phyloP scores from a whole-genome alignment of 1,140 invertebrate species.

The Pantala flavescens region DNA sequence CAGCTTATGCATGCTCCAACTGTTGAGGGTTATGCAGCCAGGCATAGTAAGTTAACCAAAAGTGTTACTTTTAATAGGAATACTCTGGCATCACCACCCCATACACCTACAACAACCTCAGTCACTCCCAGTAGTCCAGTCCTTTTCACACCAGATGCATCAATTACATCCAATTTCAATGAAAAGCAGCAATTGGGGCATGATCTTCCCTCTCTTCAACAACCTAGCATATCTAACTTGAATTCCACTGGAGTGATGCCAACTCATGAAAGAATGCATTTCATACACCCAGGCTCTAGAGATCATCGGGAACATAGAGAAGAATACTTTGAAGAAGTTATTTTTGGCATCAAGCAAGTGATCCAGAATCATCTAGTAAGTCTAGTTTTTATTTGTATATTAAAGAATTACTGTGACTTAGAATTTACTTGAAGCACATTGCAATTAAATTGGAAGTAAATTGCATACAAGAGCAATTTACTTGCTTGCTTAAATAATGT shows the following conservation, averaged over 20 bases:
- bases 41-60: slow-evolving; percentile 77
- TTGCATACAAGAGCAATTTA: no score
- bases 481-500: no score
- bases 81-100: slow-evolving; percentile 65
- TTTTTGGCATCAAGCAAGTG: slow-evolving; percentile 62
- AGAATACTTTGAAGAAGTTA: slow-evolving; percentile 62
- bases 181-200: slow-evolving; percentile 14
- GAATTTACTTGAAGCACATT: no score
- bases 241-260: slow-evolving; percentile 20
- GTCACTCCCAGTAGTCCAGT: background rate
- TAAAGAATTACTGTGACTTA: no score
- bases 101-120: slow-evolving; percentile 17
- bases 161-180: slow-evolving; percentile 19
- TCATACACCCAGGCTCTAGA: background rate
- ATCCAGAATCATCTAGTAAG: slow-evolving; percentile 52
- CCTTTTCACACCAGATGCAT: slow-evolving; percentile 17
- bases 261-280: slow-evolving; percentile 32
- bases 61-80: slow-evolving; percentile 79
- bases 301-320: slow-evolving; percentile 39
- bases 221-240: slow-evolving; percentile 8
- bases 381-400: slow-evolving; percentile 14
- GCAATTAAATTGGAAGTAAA: no score
- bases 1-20: slow-evolving; percentile 63
- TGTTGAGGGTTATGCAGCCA: slow-evolving; percentile 65
- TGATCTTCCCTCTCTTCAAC: slow-evolving; percentile 16